phyloP scores from a whole-genome alignment of 2,888 invertebrate genomes.

The Lamellibrachia satsuma region DNA sequence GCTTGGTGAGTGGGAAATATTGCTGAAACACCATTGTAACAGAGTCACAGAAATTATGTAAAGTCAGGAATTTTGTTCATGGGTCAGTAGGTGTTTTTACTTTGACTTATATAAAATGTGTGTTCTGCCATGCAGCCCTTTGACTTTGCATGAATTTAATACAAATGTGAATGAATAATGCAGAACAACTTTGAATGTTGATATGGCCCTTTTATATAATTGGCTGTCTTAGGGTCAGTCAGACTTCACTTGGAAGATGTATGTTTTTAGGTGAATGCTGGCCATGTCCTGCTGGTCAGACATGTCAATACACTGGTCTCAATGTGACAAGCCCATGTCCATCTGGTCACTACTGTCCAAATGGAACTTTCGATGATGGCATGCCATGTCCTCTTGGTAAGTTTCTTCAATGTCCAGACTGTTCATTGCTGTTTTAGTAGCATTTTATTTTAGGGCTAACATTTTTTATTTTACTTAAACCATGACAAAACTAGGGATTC shows the following conservation, averaged over 20 bases:
- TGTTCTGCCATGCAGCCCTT: too few species aligned
- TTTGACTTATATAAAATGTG: too few species aligned
- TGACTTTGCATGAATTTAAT: too few species aligned
- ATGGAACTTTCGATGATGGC: slow-evolving; percentile 56
- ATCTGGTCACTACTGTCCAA: slow-evolving; percentile 58
- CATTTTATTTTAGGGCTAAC: neutral
- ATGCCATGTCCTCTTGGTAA: slow-evolving; percentile 58
- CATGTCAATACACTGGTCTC: slow-evolving; percentile 24
- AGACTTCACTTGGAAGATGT: neutral
- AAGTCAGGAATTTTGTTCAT: too few species aligned
- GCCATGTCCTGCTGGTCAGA: slow-evolving; percentile 54
- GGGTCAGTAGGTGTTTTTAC: too few species aligned
- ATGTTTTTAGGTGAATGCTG: slow-evolving; percentile 48
- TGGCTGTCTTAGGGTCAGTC: neutral
- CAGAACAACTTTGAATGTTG: too few species aligned
- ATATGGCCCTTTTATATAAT: too few species aligned
- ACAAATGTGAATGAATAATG: too few species aligned
- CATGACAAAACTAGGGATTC: too few species aligned
- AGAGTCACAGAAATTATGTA: neutral
- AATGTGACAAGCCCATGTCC: slow-evolving; percentile 45
- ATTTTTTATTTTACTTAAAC: too few species aligned
- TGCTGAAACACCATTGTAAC: neutral
- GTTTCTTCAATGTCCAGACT: slow-evolving; percentile 20
- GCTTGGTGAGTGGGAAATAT: neutral
- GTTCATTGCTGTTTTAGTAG: neutral